Evolutionary conservation across 2,888 invertebrate species (phyloP).

Genomic region (Zonitis immaculata): DNA sequence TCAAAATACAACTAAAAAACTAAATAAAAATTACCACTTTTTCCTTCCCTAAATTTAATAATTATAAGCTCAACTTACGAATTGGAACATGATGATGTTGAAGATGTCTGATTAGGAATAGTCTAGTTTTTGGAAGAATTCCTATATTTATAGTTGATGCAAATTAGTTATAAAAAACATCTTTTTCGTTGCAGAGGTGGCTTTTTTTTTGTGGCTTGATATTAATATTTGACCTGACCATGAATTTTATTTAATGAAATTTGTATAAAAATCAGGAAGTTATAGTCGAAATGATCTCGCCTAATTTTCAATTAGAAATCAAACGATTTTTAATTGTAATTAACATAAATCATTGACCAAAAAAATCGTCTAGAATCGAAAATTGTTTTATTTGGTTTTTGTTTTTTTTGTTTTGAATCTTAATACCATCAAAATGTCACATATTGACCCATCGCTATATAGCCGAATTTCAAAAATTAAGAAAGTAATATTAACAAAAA

Average conservation of each 20-base stretch:
- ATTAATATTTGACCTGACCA: constrained; percentile 4
- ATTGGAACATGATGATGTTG: constrained; percentile 8
- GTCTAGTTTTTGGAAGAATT: constrained; percentile 10
- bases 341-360: too few relatives aligned
- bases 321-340: too few relatives aligned
- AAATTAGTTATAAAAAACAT: constrained; percentile 12
- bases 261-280: too few relatives aligned
- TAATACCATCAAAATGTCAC: not conserved
- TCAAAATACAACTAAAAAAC: constrained; percentile 1
- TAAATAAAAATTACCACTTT: too few relatives aligned
- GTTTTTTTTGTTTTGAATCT: not conserved
- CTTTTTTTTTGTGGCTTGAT: not conserved
- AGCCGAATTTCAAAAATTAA: not conserved
- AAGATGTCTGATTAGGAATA: constrained; percentile 8
- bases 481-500: not conserved
- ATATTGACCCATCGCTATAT: not conserved
- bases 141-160: constrained; percentile 18
- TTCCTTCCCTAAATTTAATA: too few relatives aligned
- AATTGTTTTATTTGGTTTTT: not conserved
- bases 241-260: constrained; percentile 4
- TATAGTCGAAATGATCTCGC: too few relatives aligned
- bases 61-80: constrained; percentile 5
- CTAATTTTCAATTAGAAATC: too few relatives aligned
- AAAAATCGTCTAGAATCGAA: too few relatives aligned
- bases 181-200: constrained; percentile 1